These are phyloP conservation scores for Drosophila meridiana DNA, from an alignment of 2,888 invertebrate genomes.

Conservation along the genomic window DNA sequence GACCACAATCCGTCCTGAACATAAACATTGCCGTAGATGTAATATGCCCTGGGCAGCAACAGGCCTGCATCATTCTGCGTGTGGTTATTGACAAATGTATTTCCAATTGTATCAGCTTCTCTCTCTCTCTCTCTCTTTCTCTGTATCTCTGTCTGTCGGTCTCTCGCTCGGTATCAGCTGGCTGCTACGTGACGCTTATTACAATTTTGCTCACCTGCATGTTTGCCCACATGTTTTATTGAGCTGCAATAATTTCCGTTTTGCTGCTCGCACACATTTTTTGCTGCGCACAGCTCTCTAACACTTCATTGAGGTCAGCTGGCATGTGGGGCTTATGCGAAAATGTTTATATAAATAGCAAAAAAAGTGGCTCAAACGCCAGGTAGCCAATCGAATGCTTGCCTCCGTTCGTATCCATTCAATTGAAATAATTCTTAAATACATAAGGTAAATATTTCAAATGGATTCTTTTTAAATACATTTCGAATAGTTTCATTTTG, in stretches of 20 bases:
- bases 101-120: conserved; percentile 67
- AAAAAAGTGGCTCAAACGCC: neutral
- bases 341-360: conserved; percentile 20
- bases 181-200: conserved; percentile 64
- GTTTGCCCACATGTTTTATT: conserved; percentile 64
- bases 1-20: conserved; percentile 12
- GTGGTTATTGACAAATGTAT: conserved; percentile 78
- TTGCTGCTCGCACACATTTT: conserved; percentile 12
- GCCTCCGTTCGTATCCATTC: neutral
- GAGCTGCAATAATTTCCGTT: conserved; percentile 65
- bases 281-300: conserved; percentile 14
- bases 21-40: conserved; percentile 26
- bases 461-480: neutral
- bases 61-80: conserved; percentile 65
- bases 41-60: conserved; percentile 51
- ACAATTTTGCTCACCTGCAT: conserved; percentile 52
- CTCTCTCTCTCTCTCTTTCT: conserved; percentile 8
- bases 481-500: neutral
- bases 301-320: conserved; percentile 64
- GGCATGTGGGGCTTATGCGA: conserved; percentile 40
- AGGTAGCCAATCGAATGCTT: conserved; percentile 3
- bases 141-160: neutral
- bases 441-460: neutral
- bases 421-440: conserved; percentile 5
- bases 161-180: conserved; percentile 30